Evolutionary conservation across 1,140 invertebrate genomes (phyloP).

Genomic region (Lucilia cuprina): DNA sequence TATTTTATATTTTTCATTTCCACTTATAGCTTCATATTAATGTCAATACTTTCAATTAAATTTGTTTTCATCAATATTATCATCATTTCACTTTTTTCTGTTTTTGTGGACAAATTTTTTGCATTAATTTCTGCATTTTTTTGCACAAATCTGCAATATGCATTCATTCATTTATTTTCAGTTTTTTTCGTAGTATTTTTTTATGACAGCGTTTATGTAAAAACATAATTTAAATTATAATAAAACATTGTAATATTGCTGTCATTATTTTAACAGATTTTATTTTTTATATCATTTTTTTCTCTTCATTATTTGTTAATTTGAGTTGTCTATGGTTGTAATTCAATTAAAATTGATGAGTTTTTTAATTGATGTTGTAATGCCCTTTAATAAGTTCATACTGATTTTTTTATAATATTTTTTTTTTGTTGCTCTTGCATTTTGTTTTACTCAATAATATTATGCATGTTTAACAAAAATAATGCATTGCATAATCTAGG

Average conservation of each 20-base stretch:
- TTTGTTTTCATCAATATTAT: constrained; percentile 33
- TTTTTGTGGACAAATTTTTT: neutral
- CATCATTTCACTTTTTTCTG: constrained; percentile 14
- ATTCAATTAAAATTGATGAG: constrained; percentile 35
- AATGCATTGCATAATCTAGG: neutral
- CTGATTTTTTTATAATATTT: neutral
- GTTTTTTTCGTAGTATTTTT: constrained; percentile 4
- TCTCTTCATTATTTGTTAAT: constrained; percentile 32
- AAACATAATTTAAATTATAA: constrained; percentile 34
- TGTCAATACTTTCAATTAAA: constrained; percentile 24
- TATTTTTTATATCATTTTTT: neutral
- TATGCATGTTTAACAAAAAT: constrained; percentile 1
- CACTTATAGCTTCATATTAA: neutral
- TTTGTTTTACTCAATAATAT: neutral
- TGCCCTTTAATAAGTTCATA: constrained; percentile 28
- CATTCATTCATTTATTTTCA: neutral
- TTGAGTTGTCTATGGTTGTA: constrained; percentile 34
- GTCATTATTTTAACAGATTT: constrained; percentile 30
- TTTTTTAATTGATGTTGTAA: constrained; percentile 35
- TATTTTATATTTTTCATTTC: neutral
- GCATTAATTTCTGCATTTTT: neutral
- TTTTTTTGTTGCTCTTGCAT: neutral
- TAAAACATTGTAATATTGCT: constrained; percentile 33
- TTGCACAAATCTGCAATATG: constrained; percentile 8
- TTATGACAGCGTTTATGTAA: constrained; percentile 17